phyloP scores from a whole-genome alignment of 2,797 vertebrate genomes.

The Lerista edwardsae region DNA sequence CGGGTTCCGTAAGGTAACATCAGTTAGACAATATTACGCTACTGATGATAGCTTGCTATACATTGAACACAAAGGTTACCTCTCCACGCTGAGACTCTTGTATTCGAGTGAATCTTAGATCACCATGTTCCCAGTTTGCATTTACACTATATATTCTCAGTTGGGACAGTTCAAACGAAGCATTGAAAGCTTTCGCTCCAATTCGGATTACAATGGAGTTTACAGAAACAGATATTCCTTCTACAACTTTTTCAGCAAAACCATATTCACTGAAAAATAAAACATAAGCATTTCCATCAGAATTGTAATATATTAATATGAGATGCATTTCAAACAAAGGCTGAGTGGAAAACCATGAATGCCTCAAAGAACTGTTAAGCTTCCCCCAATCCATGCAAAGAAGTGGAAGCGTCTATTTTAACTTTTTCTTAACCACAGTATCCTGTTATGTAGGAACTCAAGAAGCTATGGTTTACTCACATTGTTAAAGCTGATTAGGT shows the following conservation, averaged over 20 bases:
- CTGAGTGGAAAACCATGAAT: too few species aligned
- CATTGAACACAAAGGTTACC: constrained; percentile 74
- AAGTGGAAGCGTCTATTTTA: too few species aligned
- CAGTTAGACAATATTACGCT: not conserved
- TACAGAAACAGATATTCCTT: constrained; percentile 95
- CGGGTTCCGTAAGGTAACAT: too few species aligned
- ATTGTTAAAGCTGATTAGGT: too few species aligned
- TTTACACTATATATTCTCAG: constrained; percentile 97
- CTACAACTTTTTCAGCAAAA: constrained; percentile 98
- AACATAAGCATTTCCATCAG: constrained; percentile 60
- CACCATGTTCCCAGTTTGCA: constrained; percentile 90
- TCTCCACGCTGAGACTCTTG: constrained; percentile 92
- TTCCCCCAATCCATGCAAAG: too few species aligned
- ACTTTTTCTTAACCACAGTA: too few species aligned
- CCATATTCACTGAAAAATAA: constrained; percentile 90
- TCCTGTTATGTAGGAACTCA: too few species aligned
- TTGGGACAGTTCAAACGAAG: constrained; percentile 98
- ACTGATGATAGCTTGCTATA: not conserved
- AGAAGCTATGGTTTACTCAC: too few species aligned
- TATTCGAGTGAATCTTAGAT: constrained; percentile 93
- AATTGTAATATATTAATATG: not conserved
- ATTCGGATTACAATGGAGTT: constrained; percentile 97
- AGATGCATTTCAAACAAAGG: constrained; percentile 22
- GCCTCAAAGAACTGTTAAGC: too few species aligned
- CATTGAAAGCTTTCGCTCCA: constrained; percentile 98